phyloP scores from a whole-genome alignment of 2,888 invertebrate species.

The Eupeodes latifasciatus region DNA sequence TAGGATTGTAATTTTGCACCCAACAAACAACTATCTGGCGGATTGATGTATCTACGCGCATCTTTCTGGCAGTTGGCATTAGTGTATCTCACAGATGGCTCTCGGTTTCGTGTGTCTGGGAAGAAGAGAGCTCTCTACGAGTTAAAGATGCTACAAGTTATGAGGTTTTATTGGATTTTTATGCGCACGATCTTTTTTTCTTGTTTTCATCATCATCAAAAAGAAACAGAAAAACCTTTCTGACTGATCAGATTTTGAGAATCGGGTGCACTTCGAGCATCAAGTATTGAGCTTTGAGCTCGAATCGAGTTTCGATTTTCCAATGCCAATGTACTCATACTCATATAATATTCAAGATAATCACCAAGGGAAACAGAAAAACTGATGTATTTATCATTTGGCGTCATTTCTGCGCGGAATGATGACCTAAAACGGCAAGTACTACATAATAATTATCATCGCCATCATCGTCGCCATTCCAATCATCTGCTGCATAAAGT shows the following conservation, averaged over 20 bases:
- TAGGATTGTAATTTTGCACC: conserved; percentile 66
- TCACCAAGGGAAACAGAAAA: conserved; percentile 52
- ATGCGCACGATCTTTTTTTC: conserved; percentile 28
- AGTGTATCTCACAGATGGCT: background rate
- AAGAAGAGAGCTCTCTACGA: conserved; percentile 17
- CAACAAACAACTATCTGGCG: conserved; percentile 52
- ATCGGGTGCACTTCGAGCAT: conserved; percentile 23
- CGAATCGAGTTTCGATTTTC: background rate
- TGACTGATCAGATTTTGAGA: conserved; percentile 32
- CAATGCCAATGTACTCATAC: no score
- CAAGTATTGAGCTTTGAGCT: background rate
- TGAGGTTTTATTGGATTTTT: conserved; percentile 61
- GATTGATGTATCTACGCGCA: conserved; percentile 65
- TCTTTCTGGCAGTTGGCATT: conserved; percentile 34
- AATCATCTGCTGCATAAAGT: conserved; percentile 72
- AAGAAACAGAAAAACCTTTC: background rate
- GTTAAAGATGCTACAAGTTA: conserved; percentile 53
- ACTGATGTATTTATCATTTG: conserved; percentile 62
- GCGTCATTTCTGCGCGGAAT: conserved; percentile 33
- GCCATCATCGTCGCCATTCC: conserved; percentile 61
- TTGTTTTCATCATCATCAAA: background rate
- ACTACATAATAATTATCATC: conserved; percentile 66
- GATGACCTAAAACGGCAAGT: conserved; percentile 62
- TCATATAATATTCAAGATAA: conserved; percentile 30
- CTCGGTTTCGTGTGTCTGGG: background rate